Base-by-base conservation (phyloP, 2,888 invertebrate genomes). In the Lagria hirta region DNA sequence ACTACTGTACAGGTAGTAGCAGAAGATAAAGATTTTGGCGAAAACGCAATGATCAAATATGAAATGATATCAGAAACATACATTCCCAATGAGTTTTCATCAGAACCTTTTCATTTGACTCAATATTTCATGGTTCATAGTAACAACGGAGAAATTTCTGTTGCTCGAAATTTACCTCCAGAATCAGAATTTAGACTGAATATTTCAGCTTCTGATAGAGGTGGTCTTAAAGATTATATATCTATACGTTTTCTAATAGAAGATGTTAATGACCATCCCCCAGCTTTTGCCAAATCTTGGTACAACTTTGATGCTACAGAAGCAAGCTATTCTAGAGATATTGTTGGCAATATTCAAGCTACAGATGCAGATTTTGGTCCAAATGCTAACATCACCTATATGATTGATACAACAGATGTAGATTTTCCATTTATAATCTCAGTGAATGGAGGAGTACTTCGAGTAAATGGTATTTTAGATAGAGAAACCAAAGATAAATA, bases 221-320 rank as follows among this genome's bases (percentile, higher is more conserved):
- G 86, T 3, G 86, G 84, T 2, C 69, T 90, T 2, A 79, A 78
- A 52, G 88, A 89, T 54, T 76, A 77, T 34, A 77, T 88, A 1
- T 79, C 81, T 3, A 69, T 91, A 2, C 77, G 84, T 53, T 76
- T 92, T n/a, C 80, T 80, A 30, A 79, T 91, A 0, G 80, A 80
- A 58, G 89, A 89, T 60, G 80, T 91, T 0, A 92, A 92, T 66
- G 86, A 92, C 57, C 89, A 92, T 64, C 81, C 84, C 3, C 92
- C 92, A 0, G 80, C 84, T 50, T 92, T 92, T 52, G 83, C 83
- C 54, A 86, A 88, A 54, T 81, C 87, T 0, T 87, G 84, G 82
- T 92, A 92, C 63, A 84, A 79, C 33, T 92, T 91, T 53, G 85
- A 88, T 58, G 79, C 88, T 0, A 79, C 84, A 34, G 93, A 93